A percentile compares a stretch with the other conserved stretches of the same genome.
Evolutionary conservation across 2,113 vertebrate genomes (phyloP).

Genomic region (Turnix velox): DNA sequence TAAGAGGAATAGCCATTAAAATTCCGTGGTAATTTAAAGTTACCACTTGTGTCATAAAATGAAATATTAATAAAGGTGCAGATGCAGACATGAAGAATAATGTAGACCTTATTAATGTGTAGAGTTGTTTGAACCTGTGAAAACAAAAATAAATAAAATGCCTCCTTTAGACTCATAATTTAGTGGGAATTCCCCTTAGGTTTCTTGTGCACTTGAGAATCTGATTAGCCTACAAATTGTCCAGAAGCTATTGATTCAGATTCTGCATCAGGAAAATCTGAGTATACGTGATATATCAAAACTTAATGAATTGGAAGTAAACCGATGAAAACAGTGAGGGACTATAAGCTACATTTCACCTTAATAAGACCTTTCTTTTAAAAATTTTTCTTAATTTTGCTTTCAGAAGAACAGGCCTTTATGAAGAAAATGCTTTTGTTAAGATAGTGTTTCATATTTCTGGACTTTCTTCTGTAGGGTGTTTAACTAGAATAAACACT

Average conservation of each 20-base stretch:
- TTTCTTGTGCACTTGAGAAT: not conserved
- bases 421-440: not conserved
- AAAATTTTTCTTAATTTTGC: not conserved
- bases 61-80: constrained; percentile 47
- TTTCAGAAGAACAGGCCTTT: not conserved
- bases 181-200: not conserved
- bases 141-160: not conserved
- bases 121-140: not conserved
- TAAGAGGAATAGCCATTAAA: constrained; percentile 51
- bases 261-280: not conserved
- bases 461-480: not conserved
- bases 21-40: constrained; percentile 51
- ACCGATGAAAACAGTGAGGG: not conserved
- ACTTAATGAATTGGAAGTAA: not conserved
- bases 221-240: not conserved
- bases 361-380: not conserved
- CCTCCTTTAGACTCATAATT: not conserved
- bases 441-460: not conserved
- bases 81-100: constrained; percentile 32
- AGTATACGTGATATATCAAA: not conserved
- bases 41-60: constrained; percentile 8
- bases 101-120: constrained; percentile 1
- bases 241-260: not conserved
- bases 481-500: not conserved
- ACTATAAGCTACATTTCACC: not conserved